Base-by-base conservation (phyloP, 2,888 invertebrate genomes). In the Argyresthia goedartella region DNA sequence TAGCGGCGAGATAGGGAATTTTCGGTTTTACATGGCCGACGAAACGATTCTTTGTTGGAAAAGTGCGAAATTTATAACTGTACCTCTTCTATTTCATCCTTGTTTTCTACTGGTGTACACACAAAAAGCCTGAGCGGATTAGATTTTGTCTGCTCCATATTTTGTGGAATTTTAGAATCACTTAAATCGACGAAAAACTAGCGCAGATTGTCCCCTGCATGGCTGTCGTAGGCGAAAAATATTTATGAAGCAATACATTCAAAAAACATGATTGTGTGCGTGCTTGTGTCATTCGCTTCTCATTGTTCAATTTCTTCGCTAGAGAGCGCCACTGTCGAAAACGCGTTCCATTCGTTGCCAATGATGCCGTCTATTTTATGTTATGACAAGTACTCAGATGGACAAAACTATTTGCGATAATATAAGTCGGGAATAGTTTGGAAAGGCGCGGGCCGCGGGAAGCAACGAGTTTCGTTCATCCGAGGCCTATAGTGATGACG, bases 1-100 rank as follows among this genome's bases (percentile, higher is more conserved):
- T 76, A 68, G 69, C 79, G 82, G 76, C 76, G 78, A 75, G 76
- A 66, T 69, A 65, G 4, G 65, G 69, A 73, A 69, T 76, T 73
- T 71, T 68, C 64, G 67, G 73, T 71, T 79, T 67, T 82, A 81
- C 79, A 86, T 86, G 86, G 86, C 86, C 78, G 85, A 84, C 82
- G 72, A 71, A 74, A 76, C 71, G 70, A 78, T 78, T 82, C 84
- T 81, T 85, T 84, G 82, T 85, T 81, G 74, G 63, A 71, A 81
- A 81, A 81, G 70, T 74, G 66, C 73, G 65, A 76, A 76, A 75
- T 72, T 86, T 76, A 69, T 74, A 76, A 86, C 77, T 69, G 89
- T 92, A 95, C 95, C 94, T 95, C 95, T 81, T 95, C 95, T 79
- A 93, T 90, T 82, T 95, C 95, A 89, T 95, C 95, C 91, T 92